Evolutionary conservation across 2,797 vertebrate species (phyloP).

Genomic region (Mormyrus proboscirostris): DNA sequence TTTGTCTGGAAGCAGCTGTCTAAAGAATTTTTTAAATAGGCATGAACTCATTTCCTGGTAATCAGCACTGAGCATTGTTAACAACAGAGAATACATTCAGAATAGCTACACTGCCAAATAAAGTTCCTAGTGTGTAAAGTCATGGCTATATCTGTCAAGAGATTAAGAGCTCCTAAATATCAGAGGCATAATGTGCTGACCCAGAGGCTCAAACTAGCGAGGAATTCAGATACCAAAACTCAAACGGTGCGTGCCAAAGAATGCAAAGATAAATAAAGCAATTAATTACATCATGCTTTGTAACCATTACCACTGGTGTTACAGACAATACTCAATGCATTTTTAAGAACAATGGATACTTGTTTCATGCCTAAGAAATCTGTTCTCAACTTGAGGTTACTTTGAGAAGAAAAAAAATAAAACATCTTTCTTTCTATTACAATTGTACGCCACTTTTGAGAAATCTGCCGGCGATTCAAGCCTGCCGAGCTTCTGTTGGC

Average conservation of each 20-base stretch:
- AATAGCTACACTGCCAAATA: conserved; percentile 64
- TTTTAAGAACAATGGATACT: neutral
- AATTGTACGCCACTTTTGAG: neutral
- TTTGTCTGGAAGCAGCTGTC: conserved; percentile 79
- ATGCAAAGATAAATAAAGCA: neutral
- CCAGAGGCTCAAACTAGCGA: conserved; percentile 44
- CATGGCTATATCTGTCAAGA: conserved; percentile 50
- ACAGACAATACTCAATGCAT: neutral
- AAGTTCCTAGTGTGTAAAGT: conserved; percentile 44
- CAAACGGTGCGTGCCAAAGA: conserved; percentile 1
- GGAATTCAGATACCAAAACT: conserved; percentile 42
- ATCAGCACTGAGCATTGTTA: conserved; percentile 71
- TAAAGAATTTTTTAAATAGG: conserved; percentile 73
- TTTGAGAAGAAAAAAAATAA: neutral
- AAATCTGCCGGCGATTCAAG: conserved; percentile 44
- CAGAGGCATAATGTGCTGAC: conserved; percentile 37
- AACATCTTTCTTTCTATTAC: neutral
- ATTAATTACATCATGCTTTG: conserved; percentile 3
- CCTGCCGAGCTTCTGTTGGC: conserved; percentile 43
- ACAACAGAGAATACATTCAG: conserved; percentile 66
- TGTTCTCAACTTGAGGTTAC: neutral
- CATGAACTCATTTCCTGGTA: conserved; percentile 78
- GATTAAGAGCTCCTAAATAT: conserved; percentile 47
- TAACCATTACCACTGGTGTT: neutral
- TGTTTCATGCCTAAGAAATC: neutral